Evolutionary conservation across 2,113 vertebrate species (phyloP), one percentile per base, ranked within the genome.

Genomic region (Garra rufa): DNA sequence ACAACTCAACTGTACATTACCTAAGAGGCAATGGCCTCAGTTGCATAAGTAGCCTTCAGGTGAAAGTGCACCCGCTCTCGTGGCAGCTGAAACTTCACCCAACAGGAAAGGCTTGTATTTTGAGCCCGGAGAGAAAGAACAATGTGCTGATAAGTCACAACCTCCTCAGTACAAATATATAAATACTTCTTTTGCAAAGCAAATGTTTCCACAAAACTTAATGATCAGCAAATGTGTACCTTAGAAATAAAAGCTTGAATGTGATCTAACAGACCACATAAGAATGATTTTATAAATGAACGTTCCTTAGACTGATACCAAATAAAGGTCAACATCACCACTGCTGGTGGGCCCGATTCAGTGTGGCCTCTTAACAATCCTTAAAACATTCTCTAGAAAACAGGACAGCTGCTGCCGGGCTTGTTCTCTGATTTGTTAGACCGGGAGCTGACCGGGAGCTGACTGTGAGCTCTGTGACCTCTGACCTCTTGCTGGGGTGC

Each of bases 381-480:
- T 48, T 84, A 67, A 69, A 85, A 55, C 82, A 55, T 77, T 83
- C 82, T 81, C n/a, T 69, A 15, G 50, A 77, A 83, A 2, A 24
- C 26, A 26, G n/a, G 82, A 86, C 88, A 91, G 90, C 88, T 89
- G 90, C 52, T 82, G 76, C 30, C 41, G 63, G 70, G 50, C 71
- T 69, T 38, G 59, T 15, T 24, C 43, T 81, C 74, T 84, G 80
- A 86, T 88, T 89, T 61, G 77, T 70, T 59, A 52, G 61, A 76
- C 78, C 61, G n/a, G 80, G 61, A 70, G 46, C 71, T 80, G 61
- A 76, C 78, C 61, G n/a, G 80, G 61, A 70, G 46, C 71, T 80
- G 83, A 86, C 85, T 87, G 89, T 28, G 88, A 89, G 88, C 82
- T 74, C 84, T 75, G 57, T 75, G 83, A 90, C 87, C 89, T 76